Percentiles rank a stretch among this genome's conserved stretches.
Conservation (phyloP, 2,797 vertebrate genomes). For the Alca torda region DNA sequence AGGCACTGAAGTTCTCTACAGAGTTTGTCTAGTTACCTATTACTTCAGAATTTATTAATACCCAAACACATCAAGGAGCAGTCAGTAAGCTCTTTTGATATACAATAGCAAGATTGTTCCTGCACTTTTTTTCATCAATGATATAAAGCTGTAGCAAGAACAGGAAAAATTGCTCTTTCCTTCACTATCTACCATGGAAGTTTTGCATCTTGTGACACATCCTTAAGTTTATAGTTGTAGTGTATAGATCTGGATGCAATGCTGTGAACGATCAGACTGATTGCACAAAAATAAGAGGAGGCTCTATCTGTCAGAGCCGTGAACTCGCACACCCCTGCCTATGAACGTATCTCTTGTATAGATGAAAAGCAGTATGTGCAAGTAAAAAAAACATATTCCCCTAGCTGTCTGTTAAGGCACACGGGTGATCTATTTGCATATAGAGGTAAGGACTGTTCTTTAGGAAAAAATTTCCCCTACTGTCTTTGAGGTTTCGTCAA, state of each 20-base stretch:
- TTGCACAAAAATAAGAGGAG: not conserved
- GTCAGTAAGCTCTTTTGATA: not conserved
- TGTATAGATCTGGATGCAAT: not conserved
- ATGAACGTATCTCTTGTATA: not conserved
- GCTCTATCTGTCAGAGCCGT: not conserved
- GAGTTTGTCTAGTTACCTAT: conserved; percentile 42
- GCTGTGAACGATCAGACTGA: not conserved
- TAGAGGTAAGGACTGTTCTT: not conserved
- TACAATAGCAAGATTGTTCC: not conserved
- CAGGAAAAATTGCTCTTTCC: not conserved
- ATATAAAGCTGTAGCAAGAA: not conserved
- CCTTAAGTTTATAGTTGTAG: not conserved
- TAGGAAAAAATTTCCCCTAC: not conserved
- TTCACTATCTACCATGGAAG: not conserved
- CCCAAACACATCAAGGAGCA: not conserved
- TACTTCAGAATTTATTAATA: conserved; percentile 58
- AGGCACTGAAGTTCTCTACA: conserved; percentile 34
- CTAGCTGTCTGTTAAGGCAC: not conserved
- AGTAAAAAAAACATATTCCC: not conserved
- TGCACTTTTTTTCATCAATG: not conserved
- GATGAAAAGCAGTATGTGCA: not conserved
- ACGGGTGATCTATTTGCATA: not conserved
- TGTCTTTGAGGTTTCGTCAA: not conserved
- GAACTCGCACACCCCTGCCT: not conserved
- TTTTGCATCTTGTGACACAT: not conserved